phyloP scores from a whole-genome alignment of 2,888 invertebrate genomes.

The Lysandra bellargus region DNA sequence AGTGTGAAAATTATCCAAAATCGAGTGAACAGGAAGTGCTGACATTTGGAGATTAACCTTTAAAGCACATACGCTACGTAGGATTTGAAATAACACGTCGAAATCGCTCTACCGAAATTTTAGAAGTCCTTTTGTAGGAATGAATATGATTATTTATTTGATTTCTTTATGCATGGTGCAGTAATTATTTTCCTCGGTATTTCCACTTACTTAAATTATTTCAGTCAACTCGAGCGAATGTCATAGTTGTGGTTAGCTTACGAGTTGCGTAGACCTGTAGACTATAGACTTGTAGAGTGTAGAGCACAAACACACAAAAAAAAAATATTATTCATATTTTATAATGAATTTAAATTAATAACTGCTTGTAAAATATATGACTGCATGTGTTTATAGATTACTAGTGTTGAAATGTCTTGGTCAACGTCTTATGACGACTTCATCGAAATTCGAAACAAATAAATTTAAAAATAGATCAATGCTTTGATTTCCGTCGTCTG shows the following conservation, averaged over 20 bases:
- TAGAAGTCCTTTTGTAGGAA: background rate
- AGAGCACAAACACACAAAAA: background rate
- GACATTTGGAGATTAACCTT: slow-evolving; percentile 1
- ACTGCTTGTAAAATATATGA: background rate
- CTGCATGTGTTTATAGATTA: background rate
- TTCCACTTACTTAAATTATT: background rate
- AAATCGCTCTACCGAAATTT: background rate
- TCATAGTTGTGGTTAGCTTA: background rate
- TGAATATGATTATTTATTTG: background rate
- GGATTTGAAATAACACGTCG: background rate
- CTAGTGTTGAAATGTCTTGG: background rate
- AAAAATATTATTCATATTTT: background rate
- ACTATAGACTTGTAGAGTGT: too few species aligned
- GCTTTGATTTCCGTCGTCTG: background rate
- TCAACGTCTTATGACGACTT: background rate
- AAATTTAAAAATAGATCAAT: background rate
- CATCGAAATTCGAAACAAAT: background rate
- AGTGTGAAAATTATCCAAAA: background rate
- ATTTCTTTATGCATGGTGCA: background rate
- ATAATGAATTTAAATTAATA: background rate
- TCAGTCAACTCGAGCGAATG: background rate
- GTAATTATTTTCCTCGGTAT: background rate
- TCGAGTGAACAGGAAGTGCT: background rate
- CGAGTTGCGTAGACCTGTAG: too few species aligned
- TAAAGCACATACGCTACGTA: background rate